A percentile compares a stretch with the other conserved stretches of the same genome.
Evolutionary conservation across 2,888 invertebrate species (phyloP).

Genomic region (Cecidostiba fungosa): DNA sequence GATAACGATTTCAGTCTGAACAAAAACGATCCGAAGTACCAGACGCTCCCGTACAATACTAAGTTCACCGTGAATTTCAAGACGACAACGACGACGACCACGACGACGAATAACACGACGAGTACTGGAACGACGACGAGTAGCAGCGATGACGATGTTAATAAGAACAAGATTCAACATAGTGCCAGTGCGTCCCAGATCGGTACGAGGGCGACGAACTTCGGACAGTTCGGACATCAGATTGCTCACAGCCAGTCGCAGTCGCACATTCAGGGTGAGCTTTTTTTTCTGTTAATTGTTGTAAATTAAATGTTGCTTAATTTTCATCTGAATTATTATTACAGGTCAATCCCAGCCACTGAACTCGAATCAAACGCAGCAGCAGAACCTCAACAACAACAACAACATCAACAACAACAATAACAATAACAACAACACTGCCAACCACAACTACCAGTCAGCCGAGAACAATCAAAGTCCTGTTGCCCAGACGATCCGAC

Average conservation of each 20-base stretch:
- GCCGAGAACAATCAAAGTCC: conserved; percentile 68
- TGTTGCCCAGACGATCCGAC: conserved; percentile 68
- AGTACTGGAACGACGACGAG: conserved; percentile 77
- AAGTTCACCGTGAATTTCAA: conserved; percentile 87
- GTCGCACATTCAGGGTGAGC: conserved; percentile 77
- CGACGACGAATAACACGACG: conserved; percentile 68
- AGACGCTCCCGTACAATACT: conserved; percentile 94
- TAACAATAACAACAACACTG: conserved; percentile 70
- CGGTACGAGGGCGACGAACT: conserved; percentile 74
- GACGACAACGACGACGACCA: conserved; percentile 65
- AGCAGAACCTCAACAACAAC: conserved; percentile 69
- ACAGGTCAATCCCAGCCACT: conserved; percentile 71
- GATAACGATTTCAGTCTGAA: conserved; percentile 88
- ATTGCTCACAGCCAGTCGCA: conserved; percentile 79
- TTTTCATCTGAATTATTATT: background rate
- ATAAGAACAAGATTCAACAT: conserved; percentile 77
- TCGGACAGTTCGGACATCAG: conserved; percentile 77
- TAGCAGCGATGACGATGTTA: conserved; percentile 69
- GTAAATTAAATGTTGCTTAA: background rate
- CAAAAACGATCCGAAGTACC: conserved; percentile 94
- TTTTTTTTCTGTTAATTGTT: background rate
- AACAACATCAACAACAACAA: conserved; percentile 70
- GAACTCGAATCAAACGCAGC: conserved; percentile 63
- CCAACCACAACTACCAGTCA: conserved; percentile 69
- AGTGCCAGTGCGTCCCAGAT: conserved; percentile 78